Conservation (phyloP, 35 echinoderm and acorn worm genomes). For the Ptychodera flava region DNA sequence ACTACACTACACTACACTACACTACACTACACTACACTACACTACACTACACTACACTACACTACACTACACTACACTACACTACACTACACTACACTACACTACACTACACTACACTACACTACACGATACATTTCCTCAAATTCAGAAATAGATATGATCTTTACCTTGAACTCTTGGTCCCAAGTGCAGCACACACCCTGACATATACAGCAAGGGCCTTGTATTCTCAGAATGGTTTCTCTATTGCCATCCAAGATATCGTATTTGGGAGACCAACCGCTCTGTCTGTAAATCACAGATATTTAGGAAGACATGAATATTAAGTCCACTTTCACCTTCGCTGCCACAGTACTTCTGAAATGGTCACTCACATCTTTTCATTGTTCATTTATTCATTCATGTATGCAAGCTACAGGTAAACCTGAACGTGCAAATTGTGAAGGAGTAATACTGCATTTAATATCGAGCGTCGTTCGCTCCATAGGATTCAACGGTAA, state of each 20-base stretch:
- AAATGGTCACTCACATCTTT: too few relatives aligned
- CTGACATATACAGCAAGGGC: constrained; percentile 82
- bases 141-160: too few relatives aligned
- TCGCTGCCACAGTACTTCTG: too few relatives aligned
- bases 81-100: constrained; percentile 21
- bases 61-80: constrained; percentile 22
- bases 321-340: too few relatives aligned
- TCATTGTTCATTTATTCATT: too few relatives aligned
- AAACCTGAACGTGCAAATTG: too few relatives aligned
- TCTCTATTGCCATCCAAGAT: constrained; percentile 52
- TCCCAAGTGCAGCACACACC: constrained; percentile 69
- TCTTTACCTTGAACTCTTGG: constrained; percentile 39
- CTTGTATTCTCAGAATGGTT: constrained; percentile 48
- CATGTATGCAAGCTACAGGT: too few relatives aligned
- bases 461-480: too few relatives aligned
- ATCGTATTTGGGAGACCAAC: constrained; percentile 49
- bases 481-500: too few relatives aligned
- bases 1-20: constrained; percentile 10
- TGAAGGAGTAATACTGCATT: too few relatives aligned
- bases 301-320: too few relatives aligned
- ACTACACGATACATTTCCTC: neutral
- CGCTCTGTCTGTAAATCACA: constrained; percentile 52
- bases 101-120: constrained; percentile 12
- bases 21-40: constrained; percentile 13
- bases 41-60: neutral